A percentile compares a stretch with the other conserved stretches of the same genome.
These are phyloP conservation scores for Erpornis zantholeuca DNA, from an alignment of 2,113 vertebrate genomes.

Conservation along the genomic window DNA sequence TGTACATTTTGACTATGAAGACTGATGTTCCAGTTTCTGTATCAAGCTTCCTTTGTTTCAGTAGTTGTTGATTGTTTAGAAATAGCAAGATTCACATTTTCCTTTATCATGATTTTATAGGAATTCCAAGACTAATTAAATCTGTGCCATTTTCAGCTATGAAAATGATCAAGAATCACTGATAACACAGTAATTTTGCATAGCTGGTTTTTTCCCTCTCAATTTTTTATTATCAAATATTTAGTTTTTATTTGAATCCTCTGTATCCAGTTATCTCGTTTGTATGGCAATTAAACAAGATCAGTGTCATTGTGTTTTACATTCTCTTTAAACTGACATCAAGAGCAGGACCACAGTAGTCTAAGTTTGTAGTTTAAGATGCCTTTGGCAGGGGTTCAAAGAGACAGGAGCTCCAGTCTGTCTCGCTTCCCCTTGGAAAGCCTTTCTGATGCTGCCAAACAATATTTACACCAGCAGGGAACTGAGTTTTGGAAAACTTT, in stretches of 20 bases:
- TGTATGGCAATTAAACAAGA: background rate
- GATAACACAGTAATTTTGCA: background rate
- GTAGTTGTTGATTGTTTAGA: background rate
- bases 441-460: background rate
- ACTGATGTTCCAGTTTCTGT: background rate
- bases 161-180: background rate
- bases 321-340: background rate
- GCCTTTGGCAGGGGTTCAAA: background rate
- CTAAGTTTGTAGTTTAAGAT: slow-evolving; percentile 19
- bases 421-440: slow-evolving; percentile 7
- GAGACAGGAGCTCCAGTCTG: slow-evolving; percentile 4
- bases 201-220: background rate
- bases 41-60: background rate
- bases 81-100: background rate
- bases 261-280: background rate
- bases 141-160: background rate
- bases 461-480: slow-evolving; percentile 3
- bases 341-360: background rate
- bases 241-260: background rate
- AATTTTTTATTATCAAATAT: background rate
- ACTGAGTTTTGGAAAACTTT: slow-evolving; percentile 1
- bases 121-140: background rate
- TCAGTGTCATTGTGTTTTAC: background rate
- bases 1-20: background rate
- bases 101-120: background rate